Conservation (phyloP, 2,113 vertebrate species). For the Litocranius walleri region DNA sequence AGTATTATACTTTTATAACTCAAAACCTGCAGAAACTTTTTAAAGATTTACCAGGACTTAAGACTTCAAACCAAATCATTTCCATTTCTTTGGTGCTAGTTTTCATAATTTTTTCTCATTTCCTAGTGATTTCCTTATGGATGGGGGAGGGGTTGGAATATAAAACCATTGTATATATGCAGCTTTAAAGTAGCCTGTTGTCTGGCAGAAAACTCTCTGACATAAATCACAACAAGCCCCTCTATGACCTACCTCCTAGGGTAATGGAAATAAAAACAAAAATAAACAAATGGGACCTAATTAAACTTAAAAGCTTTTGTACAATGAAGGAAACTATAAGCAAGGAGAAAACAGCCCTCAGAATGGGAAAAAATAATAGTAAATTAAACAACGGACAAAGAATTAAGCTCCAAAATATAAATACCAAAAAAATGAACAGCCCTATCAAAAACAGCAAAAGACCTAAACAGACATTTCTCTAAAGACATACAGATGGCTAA, state of each 20-base stretch:
- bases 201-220: not conserved
- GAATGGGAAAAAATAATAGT: not conserved
- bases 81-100: not conserved
- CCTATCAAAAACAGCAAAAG: not conserved
- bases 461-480: not conserved
- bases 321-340: not conserved
- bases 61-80: not conserved
- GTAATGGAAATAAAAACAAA: not conserved
- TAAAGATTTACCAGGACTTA: not conserved
- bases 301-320: not conserved
- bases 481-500: not conserved
- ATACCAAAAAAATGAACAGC: not conserved
- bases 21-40: not conserved
- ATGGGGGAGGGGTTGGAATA: not conserved
- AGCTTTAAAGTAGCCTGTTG: not conserved
- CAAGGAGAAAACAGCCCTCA: not conserved
- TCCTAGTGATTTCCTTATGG: not conserved
- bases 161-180: not conserved
- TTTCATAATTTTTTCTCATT: not conserved
- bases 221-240: not conserved
- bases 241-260: not conserved
- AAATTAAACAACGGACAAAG: not conserved
- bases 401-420: not conserved
- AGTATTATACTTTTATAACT: not conserved
- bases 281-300: not conserved